Evolutionary conservation across 2,888 invertebrate genomes (phyloP), one percentile per base, ranked within the genome.

Genomic region (Hedya salicella): DNA sequence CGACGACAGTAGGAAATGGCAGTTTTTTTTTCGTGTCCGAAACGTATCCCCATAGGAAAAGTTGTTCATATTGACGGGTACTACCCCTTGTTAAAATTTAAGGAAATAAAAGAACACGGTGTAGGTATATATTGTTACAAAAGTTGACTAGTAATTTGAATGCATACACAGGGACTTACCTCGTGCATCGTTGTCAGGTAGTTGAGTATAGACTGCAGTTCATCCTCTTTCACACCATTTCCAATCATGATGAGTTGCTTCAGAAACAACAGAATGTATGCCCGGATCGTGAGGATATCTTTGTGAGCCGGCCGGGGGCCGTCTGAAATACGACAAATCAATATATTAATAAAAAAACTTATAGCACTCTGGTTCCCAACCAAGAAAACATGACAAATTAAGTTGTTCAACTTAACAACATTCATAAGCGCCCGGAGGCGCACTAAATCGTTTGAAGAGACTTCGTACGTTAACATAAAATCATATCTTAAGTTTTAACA

Each of bases 131-230:
- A n/a, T n/a, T n/a, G n/a, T n/a, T n/a, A n/a, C n/a, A n/a, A n/a
- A n/a, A n/a, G n/a, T 25, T 25, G 6, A 25, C 25, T 25, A 25
- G 25, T 6, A 25, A 25, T 6, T 25, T 3, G 25, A 3, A 3
- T 25, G 25, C 25, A 25, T 25, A 25, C 25, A 80, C 75, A 75
- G 32, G 1, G 65, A 72, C 87, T 85, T 91, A 97, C 97, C 95
- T 99, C 99, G 84, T 99, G 97, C 93, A 99, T 97, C 68, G 99
- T 99, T 32, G 98, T 98, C 75, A 99, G 93, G 87, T 98, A 99
- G 93, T 99, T 99, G 68, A 99, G 94, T 83, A 99, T 97, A 77
- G 98, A 98, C 90, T 99, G 99, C 62, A 99, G 93, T 87, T 99
- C 99, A 88, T 99, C 99, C 82, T 99, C 99, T 86, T 99, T 98